phyloP scores from a whole-genome alignment of 2,113 vertebrate species.

The Centropus unirufus region DNA sequence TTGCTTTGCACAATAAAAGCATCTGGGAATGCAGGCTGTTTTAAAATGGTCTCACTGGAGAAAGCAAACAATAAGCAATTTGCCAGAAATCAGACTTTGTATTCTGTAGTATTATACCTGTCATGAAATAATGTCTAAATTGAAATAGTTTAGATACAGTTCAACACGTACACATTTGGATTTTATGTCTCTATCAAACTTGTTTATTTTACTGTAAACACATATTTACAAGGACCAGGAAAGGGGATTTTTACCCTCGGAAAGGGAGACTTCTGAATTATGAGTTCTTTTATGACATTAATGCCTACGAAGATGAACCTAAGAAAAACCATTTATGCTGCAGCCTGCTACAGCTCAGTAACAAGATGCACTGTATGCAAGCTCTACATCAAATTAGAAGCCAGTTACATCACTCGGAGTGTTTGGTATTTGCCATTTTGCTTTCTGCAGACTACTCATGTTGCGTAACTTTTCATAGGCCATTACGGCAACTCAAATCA shows the following conservation, averaged over 20 bases:
- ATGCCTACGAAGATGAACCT: background rate
- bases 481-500: background rate
- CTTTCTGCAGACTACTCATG: slow-evolving; percentile 4
- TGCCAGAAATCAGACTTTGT: background rate
- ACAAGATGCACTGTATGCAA: background rate
- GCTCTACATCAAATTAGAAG: background rate
- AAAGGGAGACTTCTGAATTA: background rate
- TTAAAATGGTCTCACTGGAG: background rate
- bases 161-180: background rate
- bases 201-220: background rate
- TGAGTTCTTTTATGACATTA: background rate
- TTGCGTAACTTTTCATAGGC: slow-evolving; percentile 12
- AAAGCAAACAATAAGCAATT: background rate
- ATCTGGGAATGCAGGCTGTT: background rate
- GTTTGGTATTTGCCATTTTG: slow-evolving; percentile 11
- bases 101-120: background rate
- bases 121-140: background rate
- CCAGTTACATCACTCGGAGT: background rate
- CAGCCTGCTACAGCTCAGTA: background rate
- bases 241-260: background rate
- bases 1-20: background rate
- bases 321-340: background rate
- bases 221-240: background rate
- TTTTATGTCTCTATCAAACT: background rate
- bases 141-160: background rate